Percentiles rank a stretch among this genome's conserved stretches.
These are phyloP conservation scores for Chaetops frenatus DNA, from an alignment of 2,113 vertebrate species.

Conservation along the genomic window DNA sequence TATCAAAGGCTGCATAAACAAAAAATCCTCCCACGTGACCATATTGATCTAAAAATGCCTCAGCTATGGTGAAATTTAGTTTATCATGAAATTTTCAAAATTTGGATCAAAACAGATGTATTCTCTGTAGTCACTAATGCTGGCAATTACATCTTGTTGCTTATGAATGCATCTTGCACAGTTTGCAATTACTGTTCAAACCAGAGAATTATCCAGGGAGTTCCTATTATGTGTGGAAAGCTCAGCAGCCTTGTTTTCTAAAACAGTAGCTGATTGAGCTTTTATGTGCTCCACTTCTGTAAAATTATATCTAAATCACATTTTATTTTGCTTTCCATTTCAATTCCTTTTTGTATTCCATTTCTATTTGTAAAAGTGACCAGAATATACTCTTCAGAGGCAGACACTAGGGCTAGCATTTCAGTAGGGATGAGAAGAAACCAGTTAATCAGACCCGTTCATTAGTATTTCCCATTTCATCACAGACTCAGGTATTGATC, in stretches of 20 bases:
- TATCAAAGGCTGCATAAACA: background rate
- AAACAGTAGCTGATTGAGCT: background rate
- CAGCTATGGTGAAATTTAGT: background rate
- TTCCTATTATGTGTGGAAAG: background rate
- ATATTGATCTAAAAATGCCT: background rate
- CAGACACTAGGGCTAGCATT: background rate
- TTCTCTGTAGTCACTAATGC: background rate
- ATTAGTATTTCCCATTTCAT: background rate
- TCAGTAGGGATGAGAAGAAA: background rate
- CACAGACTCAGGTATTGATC: background rate
- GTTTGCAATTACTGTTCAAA: constrained; percentile 1
- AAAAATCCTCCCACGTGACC: background rate
- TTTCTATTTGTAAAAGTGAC: background rate
- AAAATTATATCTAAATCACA: background rate
- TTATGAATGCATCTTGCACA: constrained; percentile 20
- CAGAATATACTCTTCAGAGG: background rate
- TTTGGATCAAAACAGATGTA: background rate
- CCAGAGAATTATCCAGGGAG: background rate
- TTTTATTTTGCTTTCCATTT: background rate
- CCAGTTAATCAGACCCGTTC: background rate
- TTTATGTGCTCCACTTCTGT: background rate
- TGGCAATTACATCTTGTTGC: background rate
- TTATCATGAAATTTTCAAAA: background rate
- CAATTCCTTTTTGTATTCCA: background rate
- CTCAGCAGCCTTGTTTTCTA: background rate